phyloP scores from a whole-genome alignment of 2,113 vertebrate species.

The Fulica atra region DNA sequence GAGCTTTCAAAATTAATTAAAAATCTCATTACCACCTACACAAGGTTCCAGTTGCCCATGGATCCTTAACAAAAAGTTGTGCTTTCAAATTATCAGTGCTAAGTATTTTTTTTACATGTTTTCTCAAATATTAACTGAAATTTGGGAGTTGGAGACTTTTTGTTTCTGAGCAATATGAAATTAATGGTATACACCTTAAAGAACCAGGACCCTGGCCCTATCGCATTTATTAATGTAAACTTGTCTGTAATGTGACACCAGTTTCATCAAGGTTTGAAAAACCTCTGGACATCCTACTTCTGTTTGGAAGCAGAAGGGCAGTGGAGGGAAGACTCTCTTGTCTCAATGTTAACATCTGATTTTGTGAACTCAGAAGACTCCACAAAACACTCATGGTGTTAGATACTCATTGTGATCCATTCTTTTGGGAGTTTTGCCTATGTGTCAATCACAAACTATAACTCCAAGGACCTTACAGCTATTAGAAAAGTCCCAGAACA shows the following conservation, averaged over 20 bases:
- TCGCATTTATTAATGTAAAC: neutral
- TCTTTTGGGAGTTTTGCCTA: neutral
- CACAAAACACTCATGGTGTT: neutral
- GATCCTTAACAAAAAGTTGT: neutral
- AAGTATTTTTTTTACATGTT: neutral
- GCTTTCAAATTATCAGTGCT: neutral
- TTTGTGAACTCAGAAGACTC: neutral
- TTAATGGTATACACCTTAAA: neutral
- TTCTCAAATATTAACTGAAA: neutral
- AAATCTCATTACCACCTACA: neutral
- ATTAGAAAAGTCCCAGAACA: neutral
- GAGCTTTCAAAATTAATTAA: neutral
- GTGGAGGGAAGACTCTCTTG: neutral
- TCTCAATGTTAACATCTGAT: neutral
- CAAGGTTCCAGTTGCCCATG: neutral
- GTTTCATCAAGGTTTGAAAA: neutral
- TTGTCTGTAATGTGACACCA: neutral
- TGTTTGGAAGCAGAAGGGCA: neutral
- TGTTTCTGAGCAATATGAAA: neutral
- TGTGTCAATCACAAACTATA: neutral
- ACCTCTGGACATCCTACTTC: neutral
- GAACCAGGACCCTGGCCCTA: neutral
- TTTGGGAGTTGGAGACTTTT: neutral
- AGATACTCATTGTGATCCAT: neutral
- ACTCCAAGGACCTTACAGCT: neutral